These are phyloP conservation scores for Marmota flaviventris DNA, from an alignment of 2,113 vertebrate genomes.

Conservation along the genomic window DNA sequence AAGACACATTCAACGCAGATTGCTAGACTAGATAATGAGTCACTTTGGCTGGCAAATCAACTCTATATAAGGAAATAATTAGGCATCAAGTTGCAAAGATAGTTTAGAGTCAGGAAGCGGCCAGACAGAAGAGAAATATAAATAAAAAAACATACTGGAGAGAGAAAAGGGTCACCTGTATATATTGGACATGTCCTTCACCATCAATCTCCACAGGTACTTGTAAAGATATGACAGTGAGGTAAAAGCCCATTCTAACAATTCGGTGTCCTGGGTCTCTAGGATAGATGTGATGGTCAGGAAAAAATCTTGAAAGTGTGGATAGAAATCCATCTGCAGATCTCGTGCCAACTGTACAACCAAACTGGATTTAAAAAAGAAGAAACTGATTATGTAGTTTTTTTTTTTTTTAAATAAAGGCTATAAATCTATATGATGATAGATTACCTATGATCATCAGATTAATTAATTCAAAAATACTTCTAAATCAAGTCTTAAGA, in stretches of 20 bases:
- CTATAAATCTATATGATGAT: neutral
- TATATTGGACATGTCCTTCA: conserved; percentile 95
- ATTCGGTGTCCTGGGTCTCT: conserved; percentile 96
- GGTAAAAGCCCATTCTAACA: conserved; percentile 97
- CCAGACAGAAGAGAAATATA: neutral
- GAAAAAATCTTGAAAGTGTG: conserved; percentile 97
- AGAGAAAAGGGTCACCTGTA: conserved; percentile 91
- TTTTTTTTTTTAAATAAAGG: neutral
- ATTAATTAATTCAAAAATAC: neutral
- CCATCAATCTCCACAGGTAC: conserved; percentile 98
- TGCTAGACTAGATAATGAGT: neutral
- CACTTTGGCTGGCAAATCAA: neutral
- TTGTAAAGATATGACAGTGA: conserved; percentile 98
- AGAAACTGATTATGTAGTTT: neutral
- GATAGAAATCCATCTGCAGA: conserved; percentile 98
- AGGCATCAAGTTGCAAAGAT: neutral
- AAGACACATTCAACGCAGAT: neutral
- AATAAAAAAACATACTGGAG: neutral
- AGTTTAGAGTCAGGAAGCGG: neutral
- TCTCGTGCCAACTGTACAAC: conserved; percentile 97
- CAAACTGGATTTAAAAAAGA: conserved; percentile 89
- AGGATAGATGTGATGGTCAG: conserved; percentile 92
- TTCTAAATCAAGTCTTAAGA: neutral
- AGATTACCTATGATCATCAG: neutral
- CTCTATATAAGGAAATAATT: neutral